Base-by-base conservation (phyloP, 2,888 invertebrate genomes). In the Oasisia sp. region DNA sequence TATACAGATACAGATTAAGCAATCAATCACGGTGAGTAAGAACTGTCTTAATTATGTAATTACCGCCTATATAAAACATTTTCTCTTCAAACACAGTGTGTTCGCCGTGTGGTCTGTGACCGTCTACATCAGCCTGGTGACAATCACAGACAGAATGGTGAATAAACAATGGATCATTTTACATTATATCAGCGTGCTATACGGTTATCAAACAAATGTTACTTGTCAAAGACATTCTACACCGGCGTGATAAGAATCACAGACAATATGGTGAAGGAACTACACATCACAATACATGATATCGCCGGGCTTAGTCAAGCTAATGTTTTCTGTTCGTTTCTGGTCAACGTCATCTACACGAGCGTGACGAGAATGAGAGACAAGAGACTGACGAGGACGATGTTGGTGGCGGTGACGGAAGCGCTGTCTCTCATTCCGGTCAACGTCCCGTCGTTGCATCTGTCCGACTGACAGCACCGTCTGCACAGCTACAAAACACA, bases 391-490 rank as follows among this genome's bases (percentile, higher is more conserved):
- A 74, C 1, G 74, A 74, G 27, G 7, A 74, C 27, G 74, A 27
- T 27, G 74, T n/a, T 74, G 74, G n/a, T 74, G 27, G 74, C 74
- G 74, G 74, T 74, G 74, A 74, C 74, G 74, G 74, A 74, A n/a
- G 74, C 74, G 74, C 74, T 74, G 74, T 74, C 50, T 50, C 14
- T 50, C 50, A 50, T 74, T 74, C 74, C 74, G n/a, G 74, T 74
- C 74, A 74, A 27, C n/a, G 2, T 74, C 27, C 74, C 74, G 74
- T 74, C n/a, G 74, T 74, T 74, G 27, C 74, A 74, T 74, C 74
- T 74, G 74, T 74, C 74, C 38, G 38, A 38, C 38, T 38, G 1
- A 4, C 38, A 38, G 38, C 38, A 38, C 38, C 38, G 38, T 38
- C 38, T 38, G 38, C 38, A 38, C 38, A 38, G 38, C 38, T 38